These are phyloP conservation scores for Guaruba guarouba DNA, from an alignment of 2,113 vertebrate species.

Conservation along the genomic window DNA sequence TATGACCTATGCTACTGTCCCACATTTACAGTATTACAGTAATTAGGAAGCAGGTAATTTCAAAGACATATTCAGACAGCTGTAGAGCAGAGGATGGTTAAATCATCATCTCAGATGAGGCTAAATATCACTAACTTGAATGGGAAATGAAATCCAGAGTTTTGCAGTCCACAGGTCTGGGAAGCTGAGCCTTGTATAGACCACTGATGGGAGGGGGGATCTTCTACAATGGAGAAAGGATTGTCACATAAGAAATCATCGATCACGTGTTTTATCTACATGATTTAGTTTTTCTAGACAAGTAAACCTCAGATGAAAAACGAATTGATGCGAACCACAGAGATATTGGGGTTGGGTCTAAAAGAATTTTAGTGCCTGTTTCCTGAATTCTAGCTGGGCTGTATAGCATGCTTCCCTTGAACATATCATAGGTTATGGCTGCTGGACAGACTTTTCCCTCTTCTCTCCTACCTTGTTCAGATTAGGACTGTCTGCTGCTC, in stretches of 20 bases:
- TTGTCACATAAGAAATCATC: background rate
- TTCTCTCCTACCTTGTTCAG: background rate
- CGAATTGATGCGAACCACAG: rapidly evolving
- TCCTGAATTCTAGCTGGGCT: background rate
- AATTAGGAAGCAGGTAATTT: background rate
- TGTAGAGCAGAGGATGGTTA: background rate
- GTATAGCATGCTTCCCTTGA: background rate
- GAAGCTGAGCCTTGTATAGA: background rate
- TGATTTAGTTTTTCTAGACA: background rate
- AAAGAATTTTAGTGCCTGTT: background rate
- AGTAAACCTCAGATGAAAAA: background rate
- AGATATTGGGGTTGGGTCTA: background rate
- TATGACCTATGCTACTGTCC: background rate
- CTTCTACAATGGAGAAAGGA: background rate
- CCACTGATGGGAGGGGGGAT: background rate
- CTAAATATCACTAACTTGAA: background rate
- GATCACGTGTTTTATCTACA: rapidly evolving
- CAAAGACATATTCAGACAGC: background rate
- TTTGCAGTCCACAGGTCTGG: background rate
- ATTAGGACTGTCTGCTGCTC: background rate
- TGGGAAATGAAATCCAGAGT: background rate
- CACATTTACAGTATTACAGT: background rate
- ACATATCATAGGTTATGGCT: background rate
- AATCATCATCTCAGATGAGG: background rate
- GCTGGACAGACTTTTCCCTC: background rate